Evolutionary conservation across 2,797 vertebrate species (phyloP).

Genomic region (Florisuga fusca): DNA sequence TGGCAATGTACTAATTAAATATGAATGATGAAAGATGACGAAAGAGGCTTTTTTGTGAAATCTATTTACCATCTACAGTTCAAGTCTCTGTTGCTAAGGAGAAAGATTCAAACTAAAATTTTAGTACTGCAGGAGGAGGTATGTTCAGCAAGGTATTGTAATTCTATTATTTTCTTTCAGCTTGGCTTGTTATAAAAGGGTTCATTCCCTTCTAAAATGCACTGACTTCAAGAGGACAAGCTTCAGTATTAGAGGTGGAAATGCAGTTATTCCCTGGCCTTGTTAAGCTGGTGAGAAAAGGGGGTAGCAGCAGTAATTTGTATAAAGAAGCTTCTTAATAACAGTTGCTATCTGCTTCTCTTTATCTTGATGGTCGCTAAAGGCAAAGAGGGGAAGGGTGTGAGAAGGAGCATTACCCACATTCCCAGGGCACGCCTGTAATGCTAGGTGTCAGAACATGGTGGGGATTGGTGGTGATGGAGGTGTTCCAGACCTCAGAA

Average conservation of each 20-base stretch:
- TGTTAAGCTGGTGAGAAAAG: not conserved
- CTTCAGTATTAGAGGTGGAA: not conserved
- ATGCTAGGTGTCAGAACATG: accelerated
- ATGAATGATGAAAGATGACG: not conserved
- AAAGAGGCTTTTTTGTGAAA: not conserved
- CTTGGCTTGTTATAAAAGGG: not conserved
- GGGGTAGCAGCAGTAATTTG: not conserved
- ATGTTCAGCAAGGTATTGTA: not conserved
- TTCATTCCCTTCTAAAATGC: not conserved
- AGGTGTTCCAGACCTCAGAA: not conserved
- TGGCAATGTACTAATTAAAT: not conserved
- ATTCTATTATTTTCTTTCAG: not conserved
- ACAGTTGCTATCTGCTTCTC: not conserved
- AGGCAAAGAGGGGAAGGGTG: not conserved
- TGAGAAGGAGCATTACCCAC: not conserved
- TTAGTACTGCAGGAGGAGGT: not conserved
- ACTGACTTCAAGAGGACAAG: not conserved
- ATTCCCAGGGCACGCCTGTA: not conserved
- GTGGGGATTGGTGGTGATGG: not conserved
- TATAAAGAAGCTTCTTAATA: not conserved
- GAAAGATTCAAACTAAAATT: not conserved
- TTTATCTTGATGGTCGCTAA: not conserved
- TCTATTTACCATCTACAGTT: not conserved
- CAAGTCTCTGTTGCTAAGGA: not conserved
- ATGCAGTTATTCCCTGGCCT: not conserved